phyloP scores from a whole-genome alignment of 2,888 invertebrate species.

The Hydriomena furcata region DNA sequence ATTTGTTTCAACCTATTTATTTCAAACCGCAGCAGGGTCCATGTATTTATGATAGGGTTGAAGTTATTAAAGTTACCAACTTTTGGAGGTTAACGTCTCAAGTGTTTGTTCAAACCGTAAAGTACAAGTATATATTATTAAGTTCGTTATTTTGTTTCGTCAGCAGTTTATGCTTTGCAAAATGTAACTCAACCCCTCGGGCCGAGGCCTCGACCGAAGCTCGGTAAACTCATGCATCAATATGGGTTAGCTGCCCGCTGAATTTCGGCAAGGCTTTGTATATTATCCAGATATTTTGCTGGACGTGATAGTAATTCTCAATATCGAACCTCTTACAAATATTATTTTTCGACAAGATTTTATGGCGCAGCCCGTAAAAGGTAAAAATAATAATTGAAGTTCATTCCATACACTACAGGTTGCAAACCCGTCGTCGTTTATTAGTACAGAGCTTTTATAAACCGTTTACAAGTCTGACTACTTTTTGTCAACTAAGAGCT shows the following conservation, averaged over 20 bases:
- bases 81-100: conserved; percentile 8
- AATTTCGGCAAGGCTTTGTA: conserved; percentile 30
- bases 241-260: conserved; percentile 32
- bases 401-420: too few species aligned
- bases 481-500: too few species aligned
- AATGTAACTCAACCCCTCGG: conserved; percentile 32
- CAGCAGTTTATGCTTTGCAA: conserved; percentile 28
- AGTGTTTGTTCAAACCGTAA: conserved; percentile 21
- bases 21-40: background rate
- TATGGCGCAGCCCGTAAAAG: too few species aligned
- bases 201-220: conserved; percentile 19
- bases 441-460: too few species aligned
- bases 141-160: conserved; percentile 29
- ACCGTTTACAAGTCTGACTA: too few species aligned
- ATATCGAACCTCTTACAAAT: too few species aligned
- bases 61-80: conserved; percentile 24
- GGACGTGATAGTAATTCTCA: conserved; percentile 11
- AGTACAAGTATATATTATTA: conserved; percentile 26
- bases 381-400: too few species aligned
- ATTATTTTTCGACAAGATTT: too few species aligned
- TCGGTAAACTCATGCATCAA: conserved; percentile 36
- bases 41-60: conserved; percentile 9
- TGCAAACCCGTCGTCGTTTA: too few species aligned
- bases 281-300: conserved; percentile 33
- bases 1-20: background rate